These are phyloP conservation scores for Notechis scutatus DNA, from an alignment of 2,113 vertebrate genomes.

Conservation along the genomic window DNA sequence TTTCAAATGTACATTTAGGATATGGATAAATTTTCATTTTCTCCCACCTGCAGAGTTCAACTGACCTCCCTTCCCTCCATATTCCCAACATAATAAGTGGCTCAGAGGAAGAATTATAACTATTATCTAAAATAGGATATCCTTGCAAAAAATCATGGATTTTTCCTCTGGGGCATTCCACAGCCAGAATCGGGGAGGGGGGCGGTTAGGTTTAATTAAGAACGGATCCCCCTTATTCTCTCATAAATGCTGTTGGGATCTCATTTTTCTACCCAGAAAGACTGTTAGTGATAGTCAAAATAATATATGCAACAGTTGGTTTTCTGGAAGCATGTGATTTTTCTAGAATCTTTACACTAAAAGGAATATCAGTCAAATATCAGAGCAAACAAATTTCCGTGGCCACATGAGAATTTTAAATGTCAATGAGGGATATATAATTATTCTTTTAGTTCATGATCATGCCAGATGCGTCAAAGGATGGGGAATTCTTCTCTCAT, in stretches of 20 bases:
- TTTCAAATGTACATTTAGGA: neutral
- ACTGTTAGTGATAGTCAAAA: neutral
- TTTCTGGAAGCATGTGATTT: neutral
- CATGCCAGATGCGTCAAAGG: neutral
- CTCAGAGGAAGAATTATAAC: neutral
- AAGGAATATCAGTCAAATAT: neutral
- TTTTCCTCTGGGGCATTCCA: neutral
- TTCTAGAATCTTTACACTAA: neutral
- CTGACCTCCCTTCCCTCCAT: neutral
- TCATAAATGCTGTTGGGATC: neutral
- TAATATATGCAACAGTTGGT: neutral
- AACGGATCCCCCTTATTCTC: neutral
- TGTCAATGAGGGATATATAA: neutral
- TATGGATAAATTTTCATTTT: neutral
- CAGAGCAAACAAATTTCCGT: neutral
- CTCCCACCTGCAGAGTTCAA: constrained; percentile 10
- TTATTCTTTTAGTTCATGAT: neutral
- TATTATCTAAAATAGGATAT: neutral
- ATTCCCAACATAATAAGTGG: neutral
- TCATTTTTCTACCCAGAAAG: neutral
- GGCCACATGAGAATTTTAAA: neutral
- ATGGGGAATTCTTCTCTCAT: neutral
- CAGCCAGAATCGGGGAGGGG: neutral
- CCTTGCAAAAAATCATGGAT: neutral
- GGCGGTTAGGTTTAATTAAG: neutral